Base-by-base conservation (phyloP, 2,888 invertebrate species). In the Eudemis profundana region DNA sequence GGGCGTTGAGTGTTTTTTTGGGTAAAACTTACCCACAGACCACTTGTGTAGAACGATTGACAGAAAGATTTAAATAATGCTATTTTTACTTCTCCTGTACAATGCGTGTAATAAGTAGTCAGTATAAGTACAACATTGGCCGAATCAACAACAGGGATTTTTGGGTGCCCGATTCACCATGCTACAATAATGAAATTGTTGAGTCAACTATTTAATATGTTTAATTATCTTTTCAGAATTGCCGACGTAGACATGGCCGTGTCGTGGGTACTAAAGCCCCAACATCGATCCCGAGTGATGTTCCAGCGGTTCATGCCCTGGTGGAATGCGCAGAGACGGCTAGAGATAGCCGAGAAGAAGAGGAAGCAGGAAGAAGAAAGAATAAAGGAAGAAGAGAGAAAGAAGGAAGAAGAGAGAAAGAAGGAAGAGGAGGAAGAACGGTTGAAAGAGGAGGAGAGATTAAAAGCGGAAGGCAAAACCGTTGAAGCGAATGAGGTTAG, bases 291-390 rank as follows among this genome's bases (percentile, higher is more conserved):
- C n/a, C 74, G 89, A 14, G 82, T 93, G 4, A 90, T 89, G 83
- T 93, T 93, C 80, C 93, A 93, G 69, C 79, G 92, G 0, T 90
- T 93, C 76, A 90, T 88, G 86, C 93, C 93, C 1, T 90, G 89
- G 87, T 86, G 92, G 90, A 89, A 92, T 74, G 83, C 83, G 1
- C 83, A 83, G 74, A 83, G 78, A 56, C 78, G 92, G 42, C 80
- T 82, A 61, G 89, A 90, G 71, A 66, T 85, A 0, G 89, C 87
- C 0, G 89, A 89, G 62, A 87, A 80, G 75, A 86, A 86, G 53
- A 77, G 75, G 54, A 73, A 60, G 60, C 78, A 80, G 38, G 79
- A 74, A 51, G 73, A 75, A 47, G 77, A 77, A 19, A 77, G 62
- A 33, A 17, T 61, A 5, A 69, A 62, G 17, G 69, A 68, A 14